A percentile compares a stretch with the other conserved stretches of the same genome.
phyloP scores from a whole-genome alignment of 2,797 vertebrate species.

The Squalus acanthias region DNA sequence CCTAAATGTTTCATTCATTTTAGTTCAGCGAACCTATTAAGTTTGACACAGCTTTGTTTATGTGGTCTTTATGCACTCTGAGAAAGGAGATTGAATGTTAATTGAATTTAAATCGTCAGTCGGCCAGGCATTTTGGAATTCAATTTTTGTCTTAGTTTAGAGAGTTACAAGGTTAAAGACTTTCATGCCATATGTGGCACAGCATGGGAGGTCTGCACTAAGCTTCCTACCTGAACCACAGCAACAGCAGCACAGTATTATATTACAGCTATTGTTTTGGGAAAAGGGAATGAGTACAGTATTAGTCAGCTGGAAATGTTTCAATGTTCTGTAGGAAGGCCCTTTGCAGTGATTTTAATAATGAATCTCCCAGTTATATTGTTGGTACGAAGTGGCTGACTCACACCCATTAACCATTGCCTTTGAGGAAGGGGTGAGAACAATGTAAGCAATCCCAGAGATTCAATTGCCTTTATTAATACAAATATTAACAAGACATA shows the following conservation, averaged over 20 bases:
- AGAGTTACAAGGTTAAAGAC: slow-evolving; percentile 31
- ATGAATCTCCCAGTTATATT: neutral
- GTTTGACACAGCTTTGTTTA: neutral
- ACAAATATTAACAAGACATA: neutral
- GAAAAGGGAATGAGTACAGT: neutral
- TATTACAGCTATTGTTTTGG: neutral
- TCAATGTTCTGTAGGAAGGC: neutral
- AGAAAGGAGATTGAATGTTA: slow-evolving; percentile 14
- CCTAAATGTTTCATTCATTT: neutral
- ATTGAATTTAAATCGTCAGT: slow-evolving; percentile 21
- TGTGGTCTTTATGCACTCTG: neutral
- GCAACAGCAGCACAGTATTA: neutral
- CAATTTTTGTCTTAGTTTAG: neutral
- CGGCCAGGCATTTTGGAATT: slow-evolving; percentile 16
- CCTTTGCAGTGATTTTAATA: neutral
- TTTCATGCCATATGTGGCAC: neutral
- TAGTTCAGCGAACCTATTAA: neutral
- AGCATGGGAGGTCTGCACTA: neutral
- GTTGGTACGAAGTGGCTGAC: neutral
- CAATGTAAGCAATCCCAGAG: neutral
- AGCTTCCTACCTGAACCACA: neutral
- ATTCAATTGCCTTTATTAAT: neutral
- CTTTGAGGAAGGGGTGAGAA: neutral
- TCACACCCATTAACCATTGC: neutral
- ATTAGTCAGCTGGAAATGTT: neutral